phyloP scores from a whole-genome alignment of 2,888 invertebrate species.

The Drosophila bunnanda region DNA sequence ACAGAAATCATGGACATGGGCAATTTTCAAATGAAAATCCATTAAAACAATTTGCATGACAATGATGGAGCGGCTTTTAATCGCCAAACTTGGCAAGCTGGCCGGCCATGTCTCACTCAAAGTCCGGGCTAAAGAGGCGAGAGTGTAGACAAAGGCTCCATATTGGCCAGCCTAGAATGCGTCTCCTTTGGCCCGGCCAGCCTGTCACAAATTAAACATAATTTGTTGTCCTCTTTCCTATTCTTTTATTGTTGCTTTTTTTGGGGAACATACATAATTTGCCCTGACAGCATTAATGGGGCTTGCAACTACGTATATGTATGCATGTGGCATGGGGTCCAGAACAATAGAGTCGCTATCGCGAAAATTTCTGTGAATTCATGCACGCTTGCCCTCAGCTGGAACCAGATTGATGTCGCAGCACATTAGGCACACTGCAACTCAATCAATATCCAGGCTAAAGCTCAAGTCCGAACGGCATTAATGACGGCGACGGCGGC shows the following conservation, averaged over 20 bases:
- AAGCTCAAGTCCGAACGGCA: conserved; percentile 57
- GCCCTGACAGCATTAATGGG: conserved; percentile 65
- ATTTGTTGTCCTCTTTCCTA: conserved; percentile 23
- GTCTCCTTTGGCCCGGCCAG: conserved; percentile 18
- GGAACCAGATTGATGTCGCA: conserved; percentile 81
- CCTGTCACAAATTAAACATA: conserved; percentile 35
- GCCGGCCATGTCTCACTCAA: conserved; percentile 52
- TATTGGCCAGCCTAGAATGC: conserved; percentile 58
- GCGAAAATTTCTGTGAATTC: conserved; percentile 69
- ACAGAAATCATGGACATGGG: conserved; percentile 33
- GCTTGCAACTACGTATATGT: conserved; percentile 39
- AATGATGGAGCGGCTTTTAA: conserved; percentile 84
- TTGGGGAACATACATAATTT: conserved; percentile 25
- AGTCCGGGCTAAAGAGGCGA: conserved; percentile 24
- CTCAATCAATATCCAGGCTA: conserved; percentile 76
- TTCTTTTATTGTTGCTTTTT: conserved; percentile 1
- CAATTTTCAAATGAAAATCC: conserved; percentile 53
- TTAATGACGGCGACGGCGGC: conserved; percentile 61
- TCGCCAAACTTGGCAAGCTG: conserved; percentile 83
- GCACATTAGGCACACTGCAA: conserved; percentile 82
- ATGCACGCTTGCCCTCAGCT: conserved; percentile 20
- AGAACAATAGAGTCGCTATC: conserved; percentile 35
- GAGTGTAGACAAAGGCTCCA: conserved; percentile 41
- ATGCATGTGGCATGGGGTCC: neutral
- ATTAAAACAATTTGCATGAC: conserved; percentile 76